Conservation (phyloP, 2,113 vertebrate species). For the Canis aureus region DNA sequence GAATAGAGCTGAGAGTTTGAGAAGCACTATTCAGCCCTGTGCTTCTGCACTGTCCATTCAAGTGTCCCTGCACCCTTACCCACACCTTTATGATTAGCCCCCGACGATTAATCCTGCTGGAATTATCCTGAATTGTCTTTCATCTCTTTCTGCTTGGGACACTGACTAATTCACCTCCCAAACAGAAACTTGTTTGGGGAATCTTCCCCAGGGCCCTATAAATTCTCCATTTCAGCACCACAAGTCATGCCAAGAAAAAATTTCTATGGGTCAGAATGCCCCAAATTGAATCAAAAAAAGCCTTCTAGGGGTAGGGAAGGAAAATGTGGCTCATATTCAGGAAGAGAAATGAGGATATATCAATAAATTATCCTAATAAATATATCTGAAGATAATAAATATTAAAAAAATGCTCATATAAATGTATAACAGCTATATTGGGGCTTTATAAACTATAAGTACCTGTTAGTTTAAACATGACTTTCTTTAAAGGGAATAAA, state of each 20-base stretch:
- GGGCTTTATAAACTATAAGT: neutral
- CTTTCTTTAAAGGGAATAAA: neutral
- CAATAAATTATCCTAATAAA: neutral
- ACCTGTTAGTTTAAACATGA: neutral
- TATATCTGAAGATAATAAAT: neutral
- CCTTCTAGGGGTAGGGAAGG: neutral
- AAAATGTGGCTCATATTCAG: neutral
- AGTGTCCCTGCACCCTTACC: accelerated
- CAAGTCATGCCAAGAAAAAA: neutral
- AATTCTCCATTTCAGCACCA: neutral
- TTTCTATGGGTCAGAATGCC: neutral
- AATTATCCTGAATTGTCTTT: neutral
- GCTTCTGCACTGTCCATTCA: neutral
- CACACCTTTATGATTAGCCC: neutral
- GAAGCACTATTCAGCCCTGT: neutral
- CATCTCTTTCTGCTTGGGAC: neutral
- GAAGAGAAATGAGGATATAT: neutral
- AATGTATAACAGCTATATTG: neutral
- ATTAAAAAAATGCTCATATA: neutral
- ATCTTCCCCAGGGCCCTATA: neutral
- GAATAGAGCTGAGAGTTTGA: neutral
- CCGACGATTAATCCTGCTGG: neutral
- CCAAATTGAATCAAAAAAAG: neutral
- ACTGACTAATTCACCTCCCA: neutral
- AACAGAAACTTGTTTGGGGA: neutral